Conservation (phyloP, 2,113 vertebrate genomes). For the Raphicerus campestris region DNA sequence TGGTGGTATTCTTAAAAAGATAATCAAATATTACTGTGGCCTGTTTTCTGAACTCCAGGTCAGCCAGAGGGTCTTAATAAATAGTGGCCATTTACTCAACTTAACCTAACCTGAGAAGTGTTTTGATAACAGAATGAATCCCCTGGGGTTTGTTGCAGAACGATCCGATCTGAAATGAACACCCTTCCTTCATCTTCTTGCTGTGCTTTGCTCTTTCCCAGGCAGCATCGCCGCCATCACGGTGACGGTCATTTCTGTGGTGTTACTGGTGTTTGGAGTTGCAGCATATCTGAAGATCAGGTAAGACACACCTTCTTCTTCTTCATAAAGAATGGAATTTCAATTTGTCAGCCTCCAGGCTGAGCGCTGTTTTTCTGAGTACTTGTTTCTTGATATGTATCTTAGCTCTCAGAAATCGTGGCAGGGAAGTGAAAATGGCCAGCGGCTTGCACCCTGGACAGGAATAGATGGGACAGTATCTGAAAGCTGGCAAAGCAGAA, state of each 20-base stretch:
- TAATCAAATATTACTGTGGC: background rate
- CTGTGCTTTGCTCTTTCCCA: constrained; percentile 30
- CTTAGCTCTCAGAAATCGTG: background rate
- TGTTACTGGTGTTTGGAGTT: constrained; percentile 80
- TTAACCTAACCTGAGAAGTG: background rate
- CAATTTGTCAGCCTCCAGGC: background rate
- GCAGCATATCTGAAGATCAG: constrained; percentile 83
- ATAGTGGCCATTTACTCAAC: background rate
- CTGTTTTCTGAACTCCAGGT: background rate
- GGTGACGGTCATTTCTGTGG: constrained; percentile 77
- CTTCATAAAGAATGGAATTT: background rate
- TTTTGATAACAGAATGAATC: background rate
- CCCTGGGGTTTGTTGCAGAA: background rate
- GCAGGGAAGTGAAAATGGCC: background rate
- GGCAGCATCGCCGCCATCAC: constrained; percentile 85
- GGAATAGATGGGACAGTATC: background rate
- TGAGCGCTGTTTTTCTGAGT: background rate
- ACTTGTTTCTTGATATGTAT: background rate
- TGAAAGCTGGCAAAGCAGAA: background rate
- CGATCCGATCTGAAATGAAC: background rate
- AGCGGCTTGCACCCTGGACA: fast-evolving
- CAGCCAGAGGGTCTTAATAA: background rate
- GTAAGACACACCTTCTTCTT: constrained; percentile 64
- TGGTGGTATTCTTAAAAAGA: background rate
- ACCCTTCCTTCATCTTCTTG: background rate